Evolutionary conservation across 1,140 invertebrate genomes (phyloP).

Genomic region (Drosophila pachea): DNA sequence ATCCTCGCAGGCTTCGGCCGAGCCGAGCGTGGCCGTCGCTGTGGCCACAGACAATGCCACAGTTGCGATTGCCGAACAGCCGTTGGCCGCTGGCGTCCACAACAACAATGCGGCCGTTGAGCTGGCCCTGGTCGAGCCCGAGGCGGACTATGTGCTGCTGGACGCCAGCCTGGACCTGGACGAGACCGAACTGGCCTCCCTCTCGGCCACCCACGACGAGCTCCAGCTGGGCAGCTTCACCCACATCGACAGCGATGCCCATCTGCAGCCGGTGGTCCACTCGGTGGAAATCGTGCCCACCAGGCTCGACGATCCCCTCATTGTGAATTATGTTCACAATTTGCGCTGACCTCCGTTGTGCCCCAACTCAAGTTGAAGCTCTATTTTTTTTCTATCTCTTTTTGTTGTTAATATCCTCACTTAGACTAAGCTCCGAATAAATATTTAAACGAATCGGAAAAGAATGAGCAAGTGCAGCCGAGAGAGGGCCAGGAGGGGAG

Average conservation of each 20-base stretch:
- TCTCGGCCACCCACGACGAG: conserved; percentile 40
- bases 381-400: conserved; percentile 17
- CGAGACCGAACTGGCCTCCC: background rate
- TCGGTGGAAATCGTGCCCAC: conserved; percentile 75
- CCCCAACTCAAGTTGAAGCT: conserved; percentile 46
- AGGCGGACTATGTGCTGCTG: conserved; percentile 70
- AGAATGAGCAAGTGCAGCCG: too few relatives aligned
- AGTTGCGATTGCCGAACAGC: conserved; percentile 60
- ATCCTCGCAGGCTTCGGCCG: conserved; percentile 32
- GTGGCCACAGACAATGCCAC: conserved; percentile 53
- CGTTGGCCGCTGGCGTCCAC: conserved; percentile 50
- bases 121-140: conserved; percentile 61
- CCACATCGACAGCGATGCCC: conserved; percentile 67
- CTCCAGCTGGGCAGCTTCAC: conserved; percentile 68
- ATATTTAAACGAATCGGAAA: too few relatives aligned
- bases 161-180: conserved; percentile 30
- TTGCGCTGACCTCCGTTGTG: conserved; percentile 47
- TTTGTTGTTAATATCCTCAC: too few relatives aligned
- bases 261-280: conserved; percentile 72
- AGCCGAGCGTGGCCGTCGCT: conserved; percentile 56
- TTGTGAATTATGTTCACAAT: conserved; percentile 74
- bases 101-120: conserved; percentile 69
- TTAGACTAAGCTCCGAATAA: too few relatives aligned
- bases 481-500: too few relatives aligned
- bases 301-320: conserved; percentile 68